A percentile compares a stretch with the other conserved stretches of the same genome.
phyloP scores from a whole-genome alignment of 2,888 invertebrate genomes.

The Pantelozetes paolii region DNA sequence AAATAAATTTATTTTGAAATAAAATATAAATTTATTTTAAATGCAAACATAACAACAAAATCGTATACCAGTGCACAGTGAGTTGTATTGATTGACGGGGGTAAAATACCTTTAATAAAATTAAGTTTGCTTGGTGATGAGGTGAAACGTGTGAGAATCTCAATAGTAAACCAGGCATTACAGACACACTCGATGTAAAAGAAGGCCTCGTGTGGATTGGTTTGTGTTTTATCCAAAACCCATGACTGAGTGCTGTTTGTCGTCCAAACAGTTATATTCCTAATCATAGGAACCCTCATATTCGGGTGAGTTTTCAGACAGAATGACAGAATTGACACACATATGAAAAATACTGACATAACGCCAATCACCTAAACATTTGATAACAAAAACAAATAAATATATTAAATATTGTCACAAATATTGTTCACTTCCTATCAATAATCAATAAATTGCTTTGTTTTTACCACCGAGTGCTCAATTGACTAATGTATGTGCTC shows the following conservation, averaged over 20 bases:
- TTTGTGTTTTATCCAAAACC: conserved; percentile 77
- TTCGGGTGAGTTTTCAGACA: conserved; percentile 99
- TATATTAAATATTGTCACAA: conserved; percentile 54
- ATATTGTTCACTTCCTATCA: not conserved
- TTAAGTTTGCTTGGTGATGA: conserved; percentile 89
- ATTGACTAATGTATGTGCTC: no score
- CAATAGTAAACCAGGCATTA: conserved; percentile 98
- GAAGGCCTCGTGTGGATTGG: conserved; percentile 94
- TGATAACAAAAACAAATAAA: not conserved
- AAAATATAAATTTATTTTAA: no score
- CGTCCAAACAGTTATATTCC: conserved; percentile 68
- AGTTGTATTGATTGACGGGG: no score
- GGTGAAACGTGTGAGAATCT: conserved; percentile 86
- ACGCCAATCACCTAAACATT: conserved; percentile 81
- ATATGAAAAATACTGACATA: conserved; percentile 98
- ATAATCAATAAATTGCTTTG: not conserved
- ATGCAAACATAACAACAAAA: no score
- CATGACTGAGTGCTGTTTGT: conserved; percentile 69
- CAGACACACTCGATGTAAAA: conserved; percentile 98
- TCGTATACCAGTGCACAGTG: no score
- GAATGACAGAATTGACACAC: conserved; percentile 97
- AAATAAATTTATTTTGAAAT: no score
- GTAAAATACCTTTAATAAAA: conserved; percentile 66
- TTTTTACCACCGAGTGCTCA: not conserved
- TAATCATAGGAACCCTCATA: conserved; percentile 80